Evolutionary conservation across 2,888 invertebrate species (phyloP), one percentile per base, ranked within the genome.

Genomic region (Druceiella hillmani): DNA sequence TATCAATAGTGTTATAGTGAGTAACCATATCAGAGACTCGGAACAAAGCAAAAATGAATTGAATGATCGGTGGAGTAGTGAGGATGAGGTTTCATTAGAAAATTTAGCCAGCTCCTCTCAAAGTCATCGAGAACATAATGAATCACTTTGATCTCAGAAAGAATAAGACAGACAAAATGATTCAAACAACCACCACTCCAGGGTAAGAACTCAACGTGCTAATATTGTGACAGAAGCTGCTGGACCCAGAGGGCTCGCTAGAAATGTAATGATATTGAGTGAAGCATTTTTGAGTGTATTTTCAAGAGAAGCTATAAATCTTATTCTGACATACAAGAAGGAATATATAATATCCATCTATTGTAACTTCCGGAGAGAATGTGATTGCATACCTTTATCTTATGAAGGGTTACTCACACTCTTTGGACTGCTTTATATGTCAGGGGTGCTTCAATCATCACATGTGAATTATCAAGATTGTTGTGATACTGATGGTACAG

Each of bases 401-500:
- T 34, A 33, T 22, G 38, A 41, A 27, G 41, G 38, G 24, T 20
- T 41, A 26, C 12, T 36, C 7, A 26, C 41, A 25, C 38, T 26
- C 15, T 34, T 41, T n/a, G n/a, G n/a, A n/a, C n/a, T n/a, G n/a
- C n/a, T n/a, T n/a, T 15, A 15, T 17, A 41, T 41, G 41, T 36
- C 36, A 11, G 36, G 36, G 17, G 36, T 41, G 7, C 33, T n/a
- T n/a, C n/a, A n/a, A n/a, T n/a, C n/a, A n/a, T 41, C 41, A 11
- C 38, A 38, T 34, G 27, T 41, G 24, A 41, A 41, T 35, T 41
- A 29, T 6, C 5, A 33, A 35, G 37, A 41, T 41, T 24, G 37
- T 20, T 43, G 36, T 38, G 42, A 35, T n/a, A 36, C 33, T 17
- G 43, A 39, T 17, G 36, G 30, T n/a, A 43, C 33, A 17, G 43